These are phyloP conservation scores for Caenorhabditis zanzibari DNA, from an alignment of 2,888 invertebrate species.

Conservation along the genomic window DNA sequence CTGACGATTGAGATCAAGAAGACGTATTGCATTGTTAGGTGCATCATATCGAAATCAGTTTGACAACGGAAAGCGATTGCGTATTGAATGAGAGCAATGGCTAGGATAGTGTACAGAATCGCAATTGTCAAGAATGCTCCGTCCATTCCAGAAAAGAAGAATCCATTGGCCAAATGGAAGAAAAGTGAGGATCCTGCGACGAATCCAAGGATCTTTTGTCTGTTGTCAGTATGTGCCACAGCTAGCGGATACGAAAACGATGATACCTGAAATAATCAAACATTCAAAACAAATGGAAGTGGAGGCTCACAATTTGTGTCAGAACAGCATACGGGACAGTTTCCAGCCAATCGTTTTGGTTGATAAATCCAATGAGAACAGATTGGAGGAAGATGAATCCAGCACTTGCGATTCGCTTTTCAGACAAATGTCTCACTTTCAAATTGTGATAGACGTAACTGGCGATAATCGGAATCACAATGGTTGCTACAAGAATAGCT, in stretches of 20 bases:
- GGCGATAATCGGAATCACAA: constrained; percentile 48
- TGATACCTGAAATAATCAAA: constrained; percentile 26
- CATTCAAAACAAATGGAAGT: neutral
- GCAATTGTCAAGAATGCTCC: constrained; percentile 35
- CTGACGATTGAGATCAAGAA: constrained; percentile 49
- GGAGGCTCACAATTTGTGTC: constrained; percentile 24
- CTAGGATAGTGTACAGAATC: constrained; percentile 39
- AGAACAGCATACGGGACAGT: constrained; percentile 25
- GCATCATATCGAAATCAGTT: constrained; percentile 46
- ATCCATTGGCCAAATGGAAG: constrained; percentile 16
- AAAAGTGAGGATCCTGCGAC: constrained; percentile 31
- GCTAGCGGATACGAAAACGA: constrained; percentile 44
- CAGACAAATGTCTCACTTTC: constrained; percentile 23
- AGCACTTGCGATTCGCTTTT: constrained; percentile 37
- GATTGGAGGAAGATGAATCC: constrained; percentile 43
- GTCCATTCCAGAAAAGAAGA: constrained; percentile 8
- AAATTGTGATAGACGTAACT: constrained; percentile 27
- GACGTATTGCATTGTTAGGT: constrained; percentile 53
- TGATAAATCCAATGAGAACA: constrained; percentile 49
- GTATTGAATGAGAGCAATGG: constrained; percentile 47
- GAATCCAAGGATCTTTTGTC: constrained; percentile 31
- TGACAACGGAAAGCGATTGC: constrained; percentile 33
- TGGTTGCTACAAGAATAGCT: constrained; percentile 27
- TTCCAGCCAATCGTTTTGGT: constrained; percentile 43
- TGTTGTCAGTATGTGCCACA: constrained; percentile 23